Conservation (phyloP, 2,888 invertebrate genomes). For the Dyspetes luteomarginatus region DNA sequence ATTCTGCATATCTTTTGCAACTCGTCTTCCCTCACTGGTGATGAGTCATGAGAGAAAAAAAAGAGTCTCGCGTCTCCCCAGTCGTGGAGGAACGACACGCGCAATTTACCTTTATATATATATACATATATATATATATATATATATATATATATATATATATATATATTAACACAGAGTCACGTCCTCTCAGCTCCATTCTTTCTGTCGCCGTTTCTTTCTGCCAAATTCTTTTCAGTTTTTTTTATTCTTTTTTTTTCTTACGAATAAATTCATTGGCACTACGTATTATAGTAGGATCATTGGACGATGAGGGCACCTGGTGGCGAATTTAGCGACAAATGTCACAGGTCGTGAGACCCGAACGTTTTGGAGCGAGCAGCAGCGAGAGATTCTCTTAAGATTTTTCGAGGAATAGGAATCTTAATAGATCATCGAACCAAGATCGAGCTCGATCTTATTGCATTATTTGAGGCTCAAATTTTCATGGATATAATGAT, state of each 20-base stretch:
- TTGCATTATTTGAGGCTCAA: too few species aligned
- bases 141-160: slow-evolving; percentile 13
- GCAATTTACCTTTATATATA: slow-evolving; percentile 22
- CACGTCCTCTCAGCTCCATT: slow-evolving; percentile 28
- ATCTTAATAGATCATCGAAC: background rate
- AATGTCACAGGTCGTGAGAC: slow-evolving; percentile 41
- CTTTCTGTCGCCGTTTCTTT: slow-evolving; percentile 13
- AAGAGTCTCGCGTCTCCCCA: slow-evolving; percentile 35
- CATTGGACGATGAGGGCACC: slow-evolving; percentile 3
- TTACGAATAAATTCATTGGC: background rate
- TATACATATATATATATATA: background rate
- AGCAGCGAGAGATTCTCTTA: background rate
- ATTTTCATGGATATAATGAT: too few species aligned
- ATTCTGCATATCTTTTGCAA: slow-evolving; percentile 47
- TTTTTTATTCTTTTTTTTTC: background rate
- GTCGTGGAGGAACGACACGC: background rate
- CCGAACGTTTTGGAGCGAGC: background rate
- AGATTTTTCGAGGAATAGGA: background rate
- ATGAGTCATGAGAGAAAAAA: slow-evolving; percentile 57
- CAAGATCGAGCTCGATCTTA: background rate
- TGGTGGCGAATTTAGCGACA: background rate
- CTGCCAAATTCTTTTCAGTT: too few species aligned
- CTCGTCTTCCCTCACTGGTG: slow-evolving; percentile 57
- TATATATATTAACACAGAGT: slow-evolving; percentile 16
- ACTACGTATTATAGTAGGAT: background rate